Base-by-base conservation (phyloP, 2,888 invertebrate genomes). In the Tetropium fuscum region DNA sequence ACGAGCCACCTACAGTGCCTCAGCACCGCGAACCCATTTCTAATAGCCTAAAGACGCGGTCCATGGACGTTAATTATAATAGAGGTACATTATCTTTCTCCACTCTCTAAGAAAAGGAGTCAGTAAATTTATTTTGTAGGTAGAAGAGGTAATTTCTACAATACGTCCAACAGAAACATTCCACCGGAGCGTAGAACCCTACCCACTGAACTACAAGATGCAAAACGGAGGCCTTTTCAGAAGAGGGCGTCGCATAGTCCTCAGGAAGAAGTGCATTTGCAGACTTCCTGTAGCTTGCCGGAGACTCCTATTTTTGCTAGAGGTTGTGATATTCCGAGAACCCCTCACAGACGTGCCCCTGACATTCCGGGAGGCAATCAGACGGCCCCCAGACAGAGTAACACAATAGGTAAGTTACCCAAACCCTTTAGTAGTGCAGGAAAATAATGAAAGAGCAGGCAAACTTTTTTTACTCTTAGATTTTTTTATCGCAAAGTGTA, bases 241-340 rank as follows among this genome's bases (percentile, higher is more conserved):
- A 80, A 85, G 71, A 76, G 84, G 3, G 77, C 83, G n/a, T 83
- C 83, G 44, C 85, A 85, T 64, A 85, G 84, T 66, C 84, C 86
- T 3, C 84, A 87, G 38, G 87, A 89, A 47, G 89, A 89, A 43
- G 82, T 82, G 66, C 86, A 84, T 55, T 82, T 93, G 80, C 93
- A 93, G 80, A 93, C 93, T 2, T 93, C 93, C 0, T 93, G 93
- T 70, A 93, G 93, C 74, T 83, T 94, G 58, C 94, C 94, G n/a
- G 94, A 94, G 83, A 94, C 94, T 1, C 93, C 94, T 0, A 93
- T 94, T 62, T 94, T 94, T 80, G 92, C 93, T 2, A 85, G 94
- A 68, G 70, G 75, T 70, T 90, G 92, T 82, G 93, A 94, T 81
- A 90, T 93, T 67, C 92, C 93, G 0, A 86, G 93, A 60, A 93